Base-by-base conservation (phyloP, 2,113 vertebrate genomes). In the Hydrolagus affinis region DNA sequence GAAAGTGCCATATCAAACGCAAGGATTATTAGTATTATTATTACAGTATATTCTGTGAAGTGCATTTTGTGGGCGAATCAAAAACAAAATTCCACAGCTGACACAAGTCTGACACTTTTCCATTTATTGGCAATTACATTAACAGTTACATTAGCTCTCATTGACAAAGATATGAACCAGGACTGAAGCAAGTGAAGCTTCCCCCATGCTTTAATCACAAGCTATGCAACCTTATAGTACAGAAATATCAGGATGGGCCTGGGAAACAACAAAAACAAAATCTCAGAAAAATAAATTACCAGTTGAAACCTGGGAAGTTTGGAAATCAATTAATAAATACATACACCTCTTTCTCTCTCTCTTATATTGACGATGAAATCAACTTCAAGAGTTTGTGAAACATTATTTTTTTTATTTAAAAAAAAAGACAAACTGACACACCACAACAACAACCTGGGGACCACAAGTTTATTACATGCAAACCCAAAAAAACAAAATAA, bases 81-180 rank as follows among this genome's bases (percentile, higher is more conserved):
- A 44, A 44, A 44, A 44, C 44, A 44, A 83, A 66, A 15, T 66
- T 30, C 14, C 25, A 66, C 32, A 83, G 66, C 62, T 83, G 78
- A 83, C 78, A 80, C 60, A 83, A 28, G 78, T 83, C 78, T 83
- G 78, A 83, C 78, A 68, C 78, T 83, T 83, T 44, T 83, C 78
- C 78, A 83, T 83, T 83, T 83, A 83, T 83, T 83, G 78, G 78
- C 78, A 83, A 83, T 66, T 83, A 83, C 78, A 83, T 68, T 83
- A 68, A 83, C 32, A 75, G 4, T 83, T 83, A 83, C 60, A 44
- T 3, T 44, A 44, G 44, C 44, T 44, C 78, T 83, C 15, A 83
- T 75, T 57, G 62, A 83, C 62, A 66, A 30, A 44, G 44, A 44
- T 64, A 83, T 83, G 78, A 83, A 83, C 62, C 60, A 83, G 62